Conservation (phyloP, 2,797 vertebrate species). For the Lacerta agilis region DNA sequence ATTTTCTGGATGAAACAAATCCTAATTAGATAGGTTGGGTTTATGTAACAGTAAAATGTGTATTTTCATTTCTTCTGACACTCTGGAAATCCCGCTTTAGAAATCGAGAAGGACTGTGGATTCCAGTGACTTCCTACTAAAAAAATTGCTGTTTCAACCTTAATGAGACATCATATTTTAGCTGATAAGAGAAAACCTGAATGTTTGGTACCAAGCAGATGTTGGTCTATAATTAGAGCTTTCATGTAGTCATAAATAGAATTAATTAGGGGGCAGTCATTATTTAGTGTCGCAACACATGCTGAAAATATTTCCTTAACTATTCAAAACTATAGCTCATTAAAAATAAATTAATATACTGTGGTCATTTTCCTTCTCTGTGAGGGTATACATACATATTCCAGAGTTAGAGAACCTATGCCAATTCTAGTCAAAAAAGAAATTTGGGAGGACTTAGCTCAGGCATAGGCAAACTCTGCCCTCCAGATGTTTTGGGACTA, state of each 20-base stretch:
- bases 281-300: conserved; percentile 60
- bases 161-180: conserved; percentile 73
- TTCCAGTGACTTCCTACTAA: conserved; percentile 45
- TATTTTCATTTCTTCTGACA: neutral
- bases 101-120: neutral
- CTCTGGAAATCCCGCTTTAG: neutral
- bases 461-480: too few relatives aligned
- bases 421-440: too few relatives aligned
- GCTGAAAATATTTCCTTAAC: conserved; percentile 10
- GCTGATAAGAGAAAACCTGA: conserved; percentile 71
- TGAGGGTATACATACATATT: too few relatives aligned
- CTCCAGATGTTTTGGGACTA: too few relatives aligned
- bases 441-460: too few relatives aligned
- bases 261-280: conserved; percentile 71
- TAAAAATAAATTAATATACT: too few relatives aligned
- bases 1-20: neutral
- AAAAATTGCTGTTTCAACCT: conserved; percentile 68
- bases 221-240: conserved; percentile 72
- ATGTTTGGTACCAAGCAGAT: conserved; percentile 74
- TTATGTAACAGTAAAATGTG: neutral
- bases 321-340: too few relatives aligned
- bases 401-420: too few relatives aligned
- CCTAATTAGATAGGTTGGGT: neutral
- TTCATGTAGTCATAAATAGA: conserved; percentile 72
- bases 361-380: too few relatives aligned